phyloP scores from a whole-genome alignment of 2,888 invertebrate species.

The Mythimna pallens region DNA sequence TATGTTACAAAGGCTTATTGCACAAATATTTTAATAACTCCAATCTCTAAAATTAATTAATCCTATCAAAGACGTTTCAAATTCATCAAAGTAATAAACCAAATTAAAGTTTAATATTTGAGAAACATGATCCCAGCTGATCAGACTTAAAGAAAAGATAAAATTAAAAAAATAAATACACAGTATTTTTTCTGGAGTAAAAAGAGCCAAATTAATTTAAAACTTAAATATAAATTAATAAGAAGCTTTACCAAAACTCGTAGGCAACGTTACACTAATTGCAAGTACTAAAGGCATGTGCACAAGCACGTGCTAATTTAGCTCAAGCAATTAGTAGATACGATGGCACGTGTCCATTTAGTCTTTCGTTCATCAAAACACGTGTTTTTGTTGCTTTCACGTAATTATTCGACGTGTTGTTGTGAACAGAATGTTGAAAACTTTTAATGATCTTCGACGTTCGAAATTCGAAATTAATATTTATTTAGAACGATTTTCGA shows the following conservation, averaged over 20 bases:
- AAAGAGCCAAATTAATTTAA: slow-evolving; percentile 13
- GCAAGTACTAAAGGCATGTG: slow-evolving; percentile 26
- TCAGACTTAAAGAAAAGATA: slow-evolving; percentile 13
- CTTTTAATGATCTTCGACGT: not conserved
- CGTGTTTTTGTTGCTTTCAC: slow-evolving; percentile 40
- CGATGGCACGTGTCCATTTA: slow-evolving; percentile 14
- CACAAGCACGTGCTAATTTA: slow-evolving; percentile 33
- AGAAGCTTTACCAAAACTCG: not conserved
- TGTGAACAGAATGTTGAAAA: not conserved
- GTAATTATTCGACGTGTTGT: slow-evolving; percentile 43
- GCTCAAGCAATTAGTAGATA: slow-evolving; percentile 31
- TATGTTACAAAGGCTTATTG: not conserved
- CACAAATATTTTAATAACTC: not conserved
- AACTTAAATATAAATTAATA: slow-evolving; percentile 1
- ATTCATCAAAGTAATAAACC: not conserved
- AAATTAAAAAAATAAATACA: slow-evolving; percentile 5
- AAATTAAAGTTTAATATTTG: slow-evolving; percentile 2
- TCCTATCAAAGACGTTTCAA: slow-evolving; percentile 27
- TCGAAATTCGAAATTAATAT: not conserved
- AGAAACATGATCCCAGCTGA: slow-evolving; percentile 3
- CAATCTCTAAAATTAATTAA: slow-evolving; percentile 25
- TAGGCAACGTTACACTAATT: slow-evolving; percentile 29
- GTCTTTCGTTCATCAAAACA: slow-evolving; percentile 27
- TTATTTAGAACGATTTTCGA: not conserved
- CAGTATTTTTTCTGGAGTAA: slow-evolving; percentile 9